Evolutionary conservation across 2,888 invertebrate species (phyloP), one percentile per base, ranked within the genome.

Genomic region (Heliconius ethilla): DNA sequence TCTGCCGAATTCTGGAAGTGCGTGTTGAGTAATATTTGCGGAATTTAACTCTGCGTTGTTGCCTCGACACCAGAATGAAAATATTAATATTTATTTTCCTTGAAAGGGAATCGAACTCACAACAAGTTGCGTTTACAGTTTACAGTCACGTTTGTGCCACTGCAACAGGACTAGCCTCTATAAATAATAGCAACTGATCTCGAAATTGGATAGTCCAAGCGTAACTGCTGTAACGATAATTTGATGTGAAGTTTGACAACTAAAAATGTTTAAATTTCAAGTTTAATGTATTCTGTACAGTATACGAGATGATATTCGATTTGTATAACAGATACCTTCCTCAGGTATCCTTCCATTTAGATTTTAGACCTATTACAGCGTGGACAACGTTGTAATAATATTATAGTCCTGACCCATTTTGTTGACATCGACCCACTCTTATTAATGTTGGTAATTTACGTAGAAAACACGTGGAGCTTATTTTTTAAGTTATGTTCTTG

Each of bases 351-450:
- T 33, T 7, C 7, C 33, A 33, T 33, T 33, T 33, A 33, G 6
- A 33, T 33, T 33, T 45, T 45, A 45, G 45, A 45, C 45, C 4
- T 15, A 45, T 45, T 5, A 13, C 0, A 13, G 13, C 13, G 15
- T 45, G 6, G 6, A 1, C 15, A 6, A 15, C 15, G 45, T n/a
- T 25, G 25, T 67, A 67, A 40, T 40, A 67, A 67, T 40, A 67
- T 40, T 40, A 67, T 40, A 25, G 15, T 67, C 67, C 40, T 67
- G 67, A 67, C 25, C 67, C 40, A 67, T 40, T 67, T 67, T n/a
- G 67, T 13, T 67, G 37, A n/a, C 37, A 6, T 37, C 40, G 27
- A 25, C 25, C 69, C 40, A 69, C 22, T n/a, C 40, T 25, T 69
- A 45, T 69, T 3, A 40, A 45, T 18, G 25, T 40, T 69, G 15